These are phyloP conservation scores for Epizoanthus ramosus DNA, from an alignment of 92 coral and sea anemone genomes.

Conservation along the genomic window DNA sequence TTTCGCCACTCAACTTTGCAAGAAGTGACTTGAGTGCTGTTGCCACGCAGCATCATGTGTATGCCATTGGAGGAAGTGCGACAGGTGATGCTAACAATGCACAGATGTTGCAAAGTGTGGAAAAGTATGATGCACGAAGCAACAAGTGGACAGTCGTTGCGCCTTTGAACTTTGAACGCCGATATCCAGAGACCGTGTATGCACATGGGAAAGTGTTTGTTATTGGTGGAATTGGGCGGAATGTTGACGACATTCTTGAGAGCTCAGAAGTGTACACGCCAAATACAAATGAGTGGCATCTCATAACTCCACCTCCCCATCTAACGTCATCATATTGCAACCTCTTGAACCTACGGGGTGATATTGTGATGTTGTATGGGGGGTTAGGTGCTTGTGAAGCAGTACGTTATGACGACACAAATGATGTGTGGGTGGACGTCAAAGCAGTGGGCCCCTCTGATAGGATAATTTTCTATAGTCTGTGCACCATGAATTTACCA, in stretches of 20 bases:
- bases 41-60: slow-evolving; percentile 53
- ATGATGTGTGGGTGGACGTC: slow-evolving; percentile 37
- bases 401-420: slow-evolving; percentile 22
- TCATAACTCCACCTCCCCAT: slow-evolving; percentile 43
- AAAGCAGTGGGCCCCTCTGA: slow-evolving; percentile 41
- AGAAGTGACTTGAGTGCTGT: slow-evolving; percentile 73
- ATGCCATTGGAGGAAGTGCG: slow-evolving; percentile 75
- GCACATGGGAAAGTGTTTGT: slow-evolving; percentile 41
- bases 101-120: slow-evolving; percentile 41
- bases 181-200: slow-evolving; percentile 38
- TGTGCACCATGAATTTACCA: slow-evolving; percentile 40
- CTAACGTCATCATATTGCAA: slow-evolving; percentile 36
- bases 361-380: slow-evolving; percentile 37
- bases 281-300: slow-evolving; percentile 38
- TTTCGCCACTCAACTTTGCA: slow-evolving; percentile 61
- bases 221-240: slow-evolving; percentile 36
- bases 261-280: slow-evolving; percentile 37
- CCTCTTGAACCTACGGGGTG: slow-evolving; percentile 33
- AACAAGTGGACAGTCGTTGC: slow-evolving; percentile 36
- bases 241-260: slow-evolving; percentile 35
- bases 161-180: slow-evolving; percentile 36
- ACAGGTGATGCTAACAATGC: slow-evolving; percentile 44
- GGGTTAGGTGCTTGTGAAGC: slow-evolving; percentile 39
- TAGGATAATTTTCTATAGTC: slow-evolving; percentile 39
- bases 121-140: slow-evolving; percentile 26